phyloP scores from a whole-genome alignment of 2,113 vertebrate species.

The Caranx ignobilis region DNA sequence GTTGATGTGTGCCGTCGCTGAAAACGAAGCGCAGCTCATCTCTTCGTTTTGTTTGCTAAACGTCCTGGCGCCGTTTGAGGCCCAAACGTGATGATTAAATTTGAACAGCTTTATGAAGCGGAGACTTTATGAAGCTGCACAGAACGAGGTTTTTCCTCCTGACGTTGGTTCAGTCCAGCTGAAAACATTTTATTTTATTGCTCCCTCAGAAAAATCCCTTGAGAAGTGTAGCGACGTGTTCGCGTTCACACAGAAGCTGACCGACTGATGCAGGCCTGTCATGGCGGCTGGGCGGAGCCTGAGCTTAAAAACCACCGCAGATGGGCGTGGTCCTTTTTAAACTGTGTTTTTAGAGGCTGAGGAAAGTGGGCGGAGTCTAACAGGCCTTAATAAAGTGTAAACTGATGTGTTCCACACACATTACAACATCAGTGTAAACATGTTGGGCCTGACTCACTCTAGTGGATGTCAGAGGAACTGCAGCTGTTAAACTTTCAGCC shows the following conservation, averaged over 20 bases:
- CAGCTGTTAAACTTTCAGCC: no score
- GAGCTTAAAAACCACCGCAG: no score
- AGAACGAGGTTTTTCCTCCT: constrained; percentile 14
- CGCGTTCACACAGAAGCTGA: neutral
- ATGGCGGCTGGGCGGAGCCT: neutral
- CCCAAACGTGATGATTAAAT: constrained; percentile 61
- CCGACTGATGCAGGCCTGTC: neutral
- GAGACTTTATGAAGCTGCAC: constrained; percentile 20
- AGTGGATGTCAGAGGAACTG: no score
- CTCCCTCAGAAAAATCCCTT: neutral
- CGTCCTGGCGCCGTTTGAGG: constrained; percentile 55
- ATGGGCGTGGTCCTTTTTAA: no score
- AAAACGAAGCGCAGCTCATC: constrained; percentile 18
- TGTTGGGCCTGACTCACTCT: no score
- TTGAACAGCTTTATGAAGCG: constrained; percentile 5
- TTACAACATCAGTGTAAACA: no score
- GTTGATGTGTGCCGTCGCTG: constrained; percentile 14
- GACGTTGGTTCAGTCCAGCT: neutral
- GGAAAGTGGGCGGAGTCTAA: no score
- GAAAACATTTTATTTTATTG: constrained; percentile 32
- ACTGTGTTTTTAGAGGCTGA: no score
- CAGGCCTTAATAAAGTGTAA: no score
- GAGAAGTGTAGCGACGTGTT: neutral
- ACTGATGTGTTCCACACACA: no score
- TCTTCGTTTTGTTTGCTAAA: constrained; percentile 3